Percentiles rank a stretch among this genome's conserved stretches.
These are phyloP conservation scores for Galemys pyrenaicus DNA, from an alignment of 2,113 vertebrate genomes.

Conservation along the genomic window DNA sequence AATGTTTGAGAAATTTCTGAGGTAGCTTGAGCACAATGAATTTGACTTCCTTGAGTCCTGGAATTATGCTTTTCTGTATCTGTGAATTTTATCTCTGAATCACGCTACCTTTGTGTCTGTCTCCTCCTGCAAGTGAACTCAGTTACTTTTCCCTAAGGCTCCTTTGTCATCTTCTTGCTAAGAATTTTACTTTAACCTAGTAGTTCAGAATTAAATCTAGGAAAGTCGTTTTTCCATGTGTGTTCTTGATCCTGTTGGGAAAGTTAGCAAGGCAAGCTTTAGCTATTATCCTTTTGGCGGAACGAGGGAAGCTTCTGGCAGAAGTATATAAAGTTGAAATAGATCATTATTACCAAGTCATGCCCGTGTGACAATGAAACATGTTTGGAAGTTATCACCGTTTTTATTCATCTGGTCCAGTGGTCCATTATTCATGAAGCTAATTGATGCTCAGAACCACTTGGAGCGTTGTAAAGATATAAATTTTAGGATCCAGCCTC, in stretches of 20 bases:
- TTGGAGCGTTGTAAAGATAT: background rate
- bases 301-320: background rate
- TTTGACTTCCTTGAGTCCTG: background rate
- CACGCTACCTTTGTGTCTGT: background rate
- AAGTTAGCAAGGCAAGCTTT: background rate
- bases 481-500: background rate
- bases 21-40: background rate
- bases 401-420: background rate
- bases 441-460: background rate
- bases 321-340: background rate
- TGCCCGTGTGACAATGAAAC: background rate
- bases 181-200: background rate
- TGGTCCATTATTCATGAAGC: background rate
- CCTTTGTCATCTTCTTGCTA: background rate
- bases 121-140: background rate
- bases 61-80: background rate
- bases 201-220: background rate
- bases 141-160: background rate
- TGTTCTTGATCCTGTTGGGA: conserved; percentile 1
- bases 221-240: background rate
- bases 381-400: background rate
- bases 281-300: background rate
- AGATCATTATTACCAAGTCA: background rate
- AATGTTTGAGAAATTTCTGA: background rate
- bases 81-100: conserved; percentile 16